A percentile compares a stretch with the other conserved stretches of the same genome.
These are phyloP conservation scores for Lepidocyrtoides sp. DNA, from an alignment of 2,888 invertebrate genomes.

Conservation along the genomic window DNA sequence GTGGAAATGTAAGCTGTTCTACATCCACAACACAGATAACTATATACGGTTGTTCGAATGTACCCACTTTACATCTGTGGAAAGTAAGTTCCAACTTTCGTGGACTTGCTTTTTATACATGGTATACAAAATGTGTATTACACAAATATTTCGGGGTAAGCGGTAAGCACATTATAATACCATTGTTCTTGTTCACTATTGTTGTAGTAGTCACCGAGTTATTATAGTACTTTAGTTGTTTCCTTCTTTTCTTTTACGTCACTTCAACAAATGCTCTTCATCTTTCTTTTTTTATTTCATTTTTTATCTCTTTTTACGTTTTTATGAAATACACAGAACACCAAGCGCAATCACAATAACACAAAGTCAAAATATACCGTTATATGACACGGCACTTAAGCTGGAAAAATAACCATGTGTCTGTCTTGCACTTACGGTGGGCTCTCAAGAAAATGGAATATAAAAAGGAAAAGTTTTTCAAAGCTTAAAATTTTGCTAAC, in stretches of 20 bases:
- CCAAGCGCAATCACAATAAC: background rate
- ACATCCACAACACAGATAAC: background rate
- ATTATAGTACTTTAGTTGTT: background rate
- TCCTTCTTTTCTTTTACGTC: constrained; percentile 9
- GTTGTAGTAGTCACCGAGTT: background rate
- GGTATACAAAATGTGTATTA: background rate
- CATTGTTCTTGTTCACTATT: constrained; percentile 14
- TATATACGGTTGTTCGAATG: background rate
- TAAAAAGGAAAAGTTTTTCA: constrained; percentile 9
- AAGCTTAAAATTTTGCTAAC: constrained; percentile 17
- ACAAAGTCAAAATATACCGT: background rate
- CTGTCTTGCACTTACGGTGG: background rate
- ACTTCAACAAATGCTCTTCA: constrained; percentile 33
- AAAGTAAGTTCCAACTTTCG: constrained; percentile 51
- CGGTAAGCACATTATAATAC: background rate
- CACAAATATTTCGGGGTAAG: background rate
- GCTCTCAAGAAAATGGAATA: background rate
- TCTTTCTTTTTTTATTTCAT: background rate
- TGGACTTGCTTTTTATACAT: background rate
- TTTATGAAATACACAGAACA: background rate
- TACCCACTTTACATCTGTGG: background rate
- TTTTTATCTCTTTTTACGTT: constrained; percentile 1
- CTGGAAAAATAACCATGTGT: background rate
- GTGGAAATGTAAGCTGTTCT: background rate
- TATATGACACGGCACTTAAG: background rate